These are phyloP conservation scores for Forbesichthys agassizii DNA, from an alignment of 2,113 vertebrate genomes.

Conservation along the genomic window DNA sequence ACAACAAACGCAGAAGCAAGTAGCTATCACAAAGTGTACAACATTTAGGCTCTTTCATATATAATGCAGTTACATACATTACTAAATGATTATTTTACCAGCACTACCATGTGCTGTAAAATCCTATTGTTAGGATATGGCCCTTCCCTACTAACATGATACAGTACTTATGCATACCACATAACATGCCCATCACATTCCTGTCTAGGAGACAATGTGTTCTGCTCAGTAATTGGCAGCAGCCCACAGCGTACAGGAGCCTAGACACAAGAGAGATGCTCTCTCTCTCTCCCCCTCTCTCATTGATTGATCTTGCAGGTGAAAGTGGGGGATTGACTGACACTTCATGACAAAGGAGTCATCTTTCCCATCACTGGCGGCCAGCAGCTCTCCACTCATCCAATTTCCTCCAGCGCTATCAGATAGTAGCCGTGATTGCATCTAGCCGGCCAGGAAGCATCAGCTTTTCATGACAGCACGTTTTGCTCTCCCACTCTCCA, in stretches of 20 bases:
- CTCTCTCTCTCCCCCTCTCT: conserved; percentile 20
- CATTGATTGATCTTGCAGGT: conserved; percentile 76
- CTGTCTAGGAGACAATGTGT: conserved; percentile 43
- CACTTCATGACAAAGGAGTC: conserved; percentile 79
- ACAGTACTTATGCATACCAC: conserved; percentile 12
- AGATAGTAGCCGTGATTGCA: conserved; percentile 77
- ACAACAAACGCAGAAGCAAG: background rate
- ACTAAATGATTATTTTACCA: background rate
- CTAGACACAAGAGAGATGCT: conserved; percentile 37
- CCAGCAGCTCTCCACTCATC: conserved; percentile 71
- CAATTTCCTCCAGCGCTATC: conserved; percentile 77
- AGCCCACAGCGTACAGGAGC: conserved; percentile 12
- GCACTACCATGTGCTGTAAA: too few species aligned
- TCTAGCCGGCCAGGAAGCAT: conserved; percentile 72
- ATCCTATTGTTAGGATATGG: background rate
- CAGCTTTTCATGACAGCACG: conserved; percentile 69
- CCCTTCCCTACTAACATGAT: too few species aligned
- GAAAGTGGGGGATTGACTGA: conserved; percentile 76
- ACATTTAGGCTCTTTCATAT: too few species aligned
- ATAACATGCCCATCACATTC: conserved; percentile 32
- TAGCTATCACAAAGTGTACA: conserved; percentile 2
- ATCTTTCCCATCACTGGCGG: conserved; percentile 78
- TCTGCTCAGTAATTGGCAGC: conserved; percentile 51
- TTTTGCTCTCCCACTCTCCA: conserved; percentile 11
- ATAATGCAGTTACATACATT: background rate